Percentiles rank a stretch among this genome's conserved stretches.
phyloP scores from a whole-genome alignment of 2,797 vertebrate species.

The Halcyon badia region DNA sequence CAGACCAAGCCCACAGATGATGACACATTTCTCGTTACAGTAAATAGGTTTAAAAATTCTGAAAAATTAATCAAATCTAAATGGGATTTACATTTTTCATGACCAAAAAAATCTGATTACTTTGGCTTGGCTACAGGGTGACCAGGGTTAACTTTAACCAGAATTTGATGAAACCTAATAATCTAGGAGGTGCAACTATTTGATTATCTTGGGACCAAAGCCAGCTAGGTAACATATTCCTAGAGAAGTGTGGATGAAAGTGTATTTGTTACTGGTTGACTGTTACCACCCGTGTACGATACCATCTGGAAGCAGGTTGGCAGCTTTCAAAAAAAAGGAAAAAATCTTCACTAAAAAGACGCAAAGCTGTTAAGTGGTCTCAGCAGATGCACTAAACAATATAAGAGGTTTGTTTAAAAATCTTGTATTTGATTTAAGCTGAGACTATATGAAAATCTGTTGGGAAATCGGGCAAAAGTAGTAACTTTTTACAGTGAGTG shows the following conservation, averaged over 20 bases:
- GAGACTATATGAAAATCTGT: neutral
- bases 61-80: slow-evolving; percentile 27
- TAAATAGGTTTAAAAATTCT: slow-evolving; percentile 25
- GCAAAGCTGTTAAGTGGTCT: neutral
- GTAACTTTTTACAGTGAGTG: neutral
- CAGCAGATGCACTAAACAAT: neutral
- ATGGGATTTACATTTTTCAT: neutral
- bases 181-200: neutral
- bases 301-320: neutral
- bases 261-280: neutral
- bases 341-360: neutral
- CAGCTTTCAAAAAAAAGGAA: neutral
- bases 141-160: neutral
- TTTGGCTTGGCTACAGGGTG: neutral
- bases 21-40: neutral
- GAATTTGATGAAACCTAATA: slow-evolving; percentile 6
- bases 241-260: neutral
- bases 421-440: neutral
- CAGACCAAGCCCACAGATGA: neutral
- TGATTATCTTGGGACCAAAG: neutral
- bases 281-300: neutral
- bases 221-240: neutral
- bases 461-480: neutral
- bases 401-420: neutral
- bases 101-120: neutral